Evolutionary conservation across 2,797 vertebrate genomes (phyloP).

Genomic region (Percopsis omiscomaycus): DNA sequence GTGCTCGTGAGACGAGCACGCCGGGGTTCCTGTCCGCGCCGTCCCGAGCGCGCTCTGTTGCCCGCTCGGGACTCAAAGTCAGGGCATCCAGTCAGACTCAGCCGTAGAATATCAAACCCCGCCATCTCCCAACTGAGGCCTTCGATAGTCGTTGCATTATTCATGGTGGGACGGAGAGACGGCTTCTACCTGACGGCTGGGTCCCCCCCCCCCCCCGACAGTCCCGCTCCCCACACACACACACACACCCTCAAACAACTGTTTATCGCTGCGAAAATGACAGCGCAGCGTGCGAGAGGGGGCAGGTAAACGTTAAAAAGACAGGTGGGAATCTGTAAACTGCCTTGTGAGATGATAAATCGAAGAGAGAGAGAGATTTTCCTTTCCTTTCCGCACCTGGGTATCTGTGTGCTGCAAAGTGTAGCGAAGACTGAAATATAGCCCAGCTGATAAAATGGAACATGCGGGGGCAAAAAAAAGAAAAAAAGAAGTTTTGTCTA

Average conservation of each 20-base stretch:
- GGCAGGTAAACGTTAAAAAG: slow-evolving; percentile 22
- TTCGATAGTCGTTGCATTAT: slow-evolving; percentile 77
- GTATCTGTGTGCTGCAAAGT: neutral
- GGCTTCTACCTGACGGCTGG: slow-evolving; percentile 67
- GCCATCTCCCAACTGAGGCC: slow-evolving; percentile 65
- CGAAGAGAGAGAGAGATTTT: neutral
- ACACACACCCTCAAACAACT: slow-evolving; percentile 55
- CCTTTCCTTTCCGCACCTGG: slow-evolving; percentile 4
- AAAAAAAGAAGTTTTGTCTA: slow-evolving; percentile 52
- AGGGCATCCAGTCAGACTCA: slow-evolving; percentile 70
- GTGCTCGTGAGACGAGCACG: neutral
- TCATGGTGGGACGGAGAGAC: slow-evolving; percentile 67
- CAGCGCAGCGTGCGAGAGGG: slow-evolving; percentile 39
- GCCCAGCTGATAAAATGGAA: slow-evolving; percentile 35
- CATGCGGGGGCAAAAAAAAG: neutral
- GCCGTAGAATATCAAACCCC: slow-evolving; percentile 72
- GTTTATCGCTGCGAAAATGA: slow-evolving; percentile 70
- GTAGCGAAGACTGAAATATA: slow-evolving; percentile 11
- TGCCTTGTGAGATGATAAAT: slow-evolving; percentile 3
- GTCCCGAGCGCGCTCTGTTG: too few species aligned
- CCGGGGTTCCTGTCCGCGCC: slow-evolving; percentile 44
- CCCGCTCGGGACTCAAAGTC: slow-evolving; percentile 58
- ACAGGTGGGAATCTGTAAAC: slow-evolving; percentile 4
- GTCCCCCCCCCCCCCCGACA: slow-evolving; percentile 38
- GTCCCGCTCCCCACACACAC: neutral